Evolutionary conservation across 2,113 vertebrate genomes (phyloP).

Genomic region (Hippocampus barbouri): DNA sequence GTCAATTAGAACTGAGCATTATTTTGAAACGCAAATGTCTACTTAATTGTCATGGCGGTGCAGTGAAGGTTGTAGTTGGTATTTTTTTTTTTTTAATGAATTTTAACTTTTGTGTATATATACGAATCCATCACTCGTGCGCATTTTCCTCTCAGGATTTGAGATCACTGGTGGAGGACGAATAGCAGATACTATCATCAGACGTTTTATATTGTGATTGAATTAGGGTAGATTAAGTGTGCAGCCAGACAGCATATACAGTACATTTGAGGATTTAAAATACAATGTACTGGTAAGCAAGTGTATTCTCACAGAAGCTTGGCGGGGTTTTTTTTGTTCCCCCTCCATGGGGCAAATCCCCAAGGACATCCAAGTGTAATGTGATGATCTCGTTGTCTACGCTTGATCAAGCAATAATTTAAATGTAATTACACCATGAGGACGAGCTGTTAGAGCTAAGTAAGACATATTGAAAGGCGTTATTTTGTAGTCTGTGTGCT

Average conservation of each 20-base stretch:
- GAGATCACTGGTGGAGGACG: slow-evolving; percentile 23
- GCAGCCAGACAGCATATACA: slow-evolving; percentile 21
- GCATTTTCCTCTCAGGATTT: slow-evolving; percentile 61
- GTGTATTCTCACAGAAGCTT: slow-evolving; percentile 41
- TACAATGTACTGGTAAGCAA: slow-evolving; percentile 32
- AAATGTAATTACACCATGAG: slow-evolving; percentile 13
- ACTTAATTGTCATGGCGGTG: neutral
- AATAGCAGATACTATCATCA: slow-evolving; percentile 21
- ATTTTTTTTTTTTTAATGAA: neutral
- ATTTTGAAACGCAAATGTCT: neutral
- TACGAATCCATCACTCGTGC: slow-evolving; percentile 20
- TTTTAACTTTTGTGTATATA: slow-evolving; percentile 17
- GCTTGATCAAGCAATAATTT: slow-evolving; percentile 57
- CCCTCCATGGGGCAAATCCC: slow-evolving; percentile 17
- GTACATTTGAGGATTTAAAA: slow-evolving; percentile 33
- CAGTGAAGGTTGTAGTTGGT: neutral
- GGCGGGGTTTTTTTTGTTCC: slow-evolving; percentile 22
- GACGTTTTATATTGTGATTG: slow-evolving; percentile 45
- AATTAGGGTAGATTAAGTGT: slow-evolving; percentile 29
- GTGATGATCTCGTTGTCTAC: slow-evolving; percentile 27
- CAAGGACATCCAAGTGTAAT: slow-evolving; percentile 12
- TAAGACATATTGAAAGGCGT: neutral
- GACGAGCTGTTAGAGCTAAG: neutral
- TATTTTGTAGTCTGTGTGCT: slow-evolving; percentile 6
- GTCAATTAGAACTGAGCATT: neutral